phyloP scores from a whole-genome alignment of 1,140 invertebrate species.

The Heliothis virescens region DNA sequence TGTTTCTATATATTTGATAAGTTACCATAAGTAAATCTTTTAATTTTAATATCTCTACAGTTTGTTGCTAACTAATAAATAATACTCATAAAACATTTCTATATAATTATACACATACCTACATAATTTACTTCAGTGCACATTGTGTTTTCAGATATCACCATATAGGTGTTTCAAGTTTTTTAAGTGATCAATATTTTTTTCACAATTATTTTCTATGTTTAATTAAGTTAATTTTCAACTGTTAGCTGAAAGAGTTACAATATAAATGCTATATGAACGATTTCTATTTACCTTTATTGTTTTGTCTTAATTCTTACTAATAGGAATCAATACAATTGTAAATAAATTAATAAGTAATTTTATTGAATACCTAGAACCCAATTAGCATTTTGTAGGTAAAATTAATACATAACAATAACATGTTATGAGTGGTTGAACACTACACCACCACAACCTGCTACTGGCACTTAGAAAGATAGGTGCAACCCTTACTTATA shows the following conservation, averaged over 20 bases:
- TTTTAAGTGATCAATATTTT: background rate
- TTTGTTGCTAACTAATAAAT: constrained; percentile 58
- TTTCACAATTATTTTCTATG: background rate
- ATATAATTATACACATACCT: constrained; percentile 28
- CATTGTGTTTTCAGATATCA: constrained; percentile 20
- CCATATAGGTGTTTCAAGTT: background rate
- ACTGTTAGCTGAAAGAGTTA: background rate
- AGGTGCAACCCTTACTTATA: too few relatives aligned
- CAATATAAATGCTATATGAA: background rate
- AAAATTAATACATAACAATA: too few relatives aligned
- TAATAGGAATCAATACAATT: constrained; percentile 28
- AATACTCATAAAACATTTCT: constrained; percentile 52
- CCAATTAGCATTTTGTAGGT: background rate
- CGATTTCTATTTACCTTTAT: background rate
- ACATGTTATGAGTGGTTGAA: too few relatives aligned
- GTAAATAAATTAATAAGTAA: constrained; percentile 3
- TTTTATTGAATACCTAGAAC: background rate
- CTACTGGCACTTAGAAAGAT: too few relatives aligned
- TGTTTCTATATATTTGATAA: constrained; percentile 58
- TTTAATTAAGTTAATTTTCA: background rate
- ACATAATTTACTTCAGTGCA: constrained; percentile 23
- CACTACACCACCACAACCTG: too few relatives aligned
- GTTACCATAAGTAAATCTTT: constrained; percentile 65
- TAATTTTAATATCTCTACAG: constrained; percentile 39
- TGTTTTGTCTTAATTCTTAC: constrained; percentile 23